A percentile compares a stretch with the other conserved stretches of the same genome.
These are phyloP conservation scores for Pelodytes ibericus DNA, from an alignment of 2,797 vertebrate species.

Conservation along the genomic window DNA sequence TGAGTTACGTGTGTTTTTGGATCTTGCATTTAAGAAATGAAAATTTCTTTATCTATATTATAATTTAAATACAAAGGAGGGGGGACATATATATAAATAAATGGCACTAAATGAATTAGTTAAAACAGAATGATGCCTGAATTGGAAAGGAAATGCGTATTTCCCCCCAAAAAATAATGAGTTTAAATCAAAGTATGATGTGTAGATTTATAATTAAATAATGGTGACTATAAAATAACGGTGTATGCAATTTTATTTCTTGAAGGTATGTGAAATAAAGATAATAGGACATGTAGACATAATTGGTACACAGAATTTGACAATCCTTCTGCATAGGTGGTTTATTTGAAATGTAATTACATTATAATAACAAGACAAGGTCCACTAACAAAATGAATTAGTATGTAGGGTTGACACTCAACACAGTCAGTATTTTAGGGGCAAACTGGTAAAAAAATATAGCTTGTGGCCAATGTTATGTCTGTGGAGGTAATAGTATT, in stretches of 20 bases:
- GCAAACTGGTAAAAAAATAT: no score
- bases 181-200: background rate
- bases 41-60: constrained; percentile 70
- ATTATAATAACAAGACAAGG: no score
- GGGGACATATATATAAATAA: constrained; percentile 32
- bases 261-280: background rate
- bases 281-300: background rate
- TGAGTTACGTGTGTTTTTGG: constrained; percentile 74
- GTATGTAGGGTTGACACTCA: no score
- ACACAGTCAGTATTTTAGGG: no score
- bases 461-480: no score
- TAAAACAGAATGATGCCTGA: constrained; percentile 41
- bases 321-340: no score
- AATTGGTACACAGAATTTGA: background rate
- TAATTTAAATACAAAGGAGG: constrained; percentile 62
- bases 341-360: no score
- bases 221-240: background rate
- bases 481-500: no score
- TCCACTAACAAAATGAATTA: no score
- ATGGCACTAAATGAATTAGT: constrained; percentile 31
- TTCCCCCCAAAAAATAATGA: background rate
- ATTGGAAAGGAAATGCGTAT: background rate
- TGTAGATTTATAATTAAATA: background rate
- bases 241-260: no score
- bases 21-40: constrained; percentile 58